Percentiles rank a stretch among this genome's conserved stretches.
These are phyloP conservation scores for Trissolcus basalis DNA, from an alignment of 1,140 invertebrate genomes.

Conservation along the genomic window DNA sequence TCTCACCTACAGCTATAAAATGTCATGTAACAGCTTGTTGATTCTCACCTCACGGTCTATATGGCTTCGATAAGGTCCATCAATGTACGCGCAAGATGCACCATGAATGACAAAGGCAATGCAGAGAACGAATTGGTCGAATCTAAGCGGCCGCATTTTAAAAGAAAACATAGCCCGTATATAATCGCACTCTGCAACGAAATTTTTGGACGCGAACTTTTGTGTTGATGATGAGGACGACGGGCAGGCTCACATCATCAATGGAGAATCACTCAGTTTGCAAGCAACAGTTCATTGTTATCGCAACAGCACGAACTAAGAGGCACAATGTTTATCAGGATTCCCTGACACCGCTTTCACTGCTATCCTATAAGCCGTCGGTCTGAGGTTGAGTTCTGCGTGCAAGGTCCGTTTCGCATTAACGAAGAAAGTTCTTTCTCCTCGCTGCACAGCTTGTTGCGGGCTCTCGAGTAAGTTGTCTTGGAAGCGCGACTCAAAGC, in stretches of 20 bases:
- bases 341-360: slow-evolving; percentile 66
- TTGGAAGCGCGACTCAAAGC: slow-evolving; percentile 30
- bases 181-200: too few species aligned
- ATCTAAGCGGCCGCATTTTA: slow-evolving; percentile 16
- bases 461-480: slow-evolving; percentile 35
- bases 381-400: slow-evolving; percentile 35
- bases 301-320: slow-evolving; percentile 26
- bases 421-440: slow-evolving; percentile 71
- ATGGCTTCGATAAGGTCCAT: slow-evolving; percentile 12
- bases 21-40: too few species aligned
- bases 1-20: too few species aligned
- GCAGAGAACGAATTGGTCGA: not conserved
- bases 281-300: slow-evolving; percentile 20
- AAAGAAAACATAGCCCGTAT: slow-evolving; percentile 1
- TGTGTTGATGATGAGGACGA: too few species aligned
- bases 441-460: slow-evolving; percentile 25
- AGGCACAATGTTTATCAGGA: slow-evolving; percentile 52
- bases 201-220: too few species aligned
- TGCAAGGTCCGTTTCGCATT: slow-evolving; percentile 51
- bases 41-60: slow-evolving; percentile 3
- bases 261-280: not conserved
- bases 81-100: slow-evolving; percentile 23
- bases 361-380: slow-evolving; percentile 60
- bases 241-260: too few species aligned
- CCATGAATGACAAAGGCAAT: slow-evolving; percentile 6